A percentile compares a stretch with the other conserved stretches of the same genome.
Conservation (phyloP, 2,888 invertebrate species). For the Oxytorus armatus region DNA sequence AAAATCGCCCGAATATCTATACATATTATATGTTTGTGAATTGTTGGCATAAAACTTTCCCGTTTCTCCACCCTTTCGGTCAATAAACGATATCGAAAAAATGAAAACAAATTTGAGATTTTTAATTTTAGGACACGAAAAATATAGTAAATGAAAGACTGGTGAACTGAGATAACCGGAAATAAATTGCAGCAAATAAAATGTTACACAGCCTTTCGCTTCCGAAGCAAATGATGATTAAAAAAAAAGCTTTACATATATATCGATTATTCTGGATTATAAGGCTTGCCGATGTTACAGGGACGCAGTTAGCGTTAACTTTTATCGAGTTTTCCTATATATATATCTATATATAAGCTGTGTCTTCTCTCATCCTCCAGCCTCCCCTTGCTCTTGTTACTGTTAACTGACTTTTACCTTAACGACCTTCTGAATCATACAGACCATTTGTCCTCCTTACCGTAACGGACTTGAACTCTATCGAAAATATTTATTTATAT, state of each 20-base stretch:
- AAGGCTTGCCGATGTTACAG: conserved; percentile 14
- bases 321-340: conserved; percentile 70
- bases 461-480: conserved; percentile 48
- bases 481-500: conserved; percentile 19
- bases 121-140: too few species aligned
- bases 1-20: too few species aligned
- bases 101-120: too few species aligned
- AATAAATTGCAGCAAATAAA: not conserved
- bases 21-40: too few species aligned
- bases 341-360: too few species aligned
- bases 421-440: conserved; percentile 68
- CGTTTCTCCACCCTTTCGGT: too few species aligned
- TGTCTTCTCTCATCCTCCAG: conserved; percentile 1
- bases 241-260: not conserved
- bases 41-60: too few species aligned
- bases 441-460: conserved; percentile 68
- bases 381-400: conserved; percentile 25
- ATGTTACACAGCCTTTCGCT: not conserved
- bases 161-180: too few species aligned
- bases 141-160: too few species aligned
- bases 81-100: too few species aligned
- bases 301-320: conserved; percentile 66
- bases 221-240: not conserved
- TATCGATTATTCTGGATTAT: conserved; percentile 55
- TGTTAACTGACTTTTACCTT: conserved; percentile 68